Base-by-base conservation (phyloP, 53 echinoderm and acorn worm genomes). In the Temnopleurus reevesii region DNA sequence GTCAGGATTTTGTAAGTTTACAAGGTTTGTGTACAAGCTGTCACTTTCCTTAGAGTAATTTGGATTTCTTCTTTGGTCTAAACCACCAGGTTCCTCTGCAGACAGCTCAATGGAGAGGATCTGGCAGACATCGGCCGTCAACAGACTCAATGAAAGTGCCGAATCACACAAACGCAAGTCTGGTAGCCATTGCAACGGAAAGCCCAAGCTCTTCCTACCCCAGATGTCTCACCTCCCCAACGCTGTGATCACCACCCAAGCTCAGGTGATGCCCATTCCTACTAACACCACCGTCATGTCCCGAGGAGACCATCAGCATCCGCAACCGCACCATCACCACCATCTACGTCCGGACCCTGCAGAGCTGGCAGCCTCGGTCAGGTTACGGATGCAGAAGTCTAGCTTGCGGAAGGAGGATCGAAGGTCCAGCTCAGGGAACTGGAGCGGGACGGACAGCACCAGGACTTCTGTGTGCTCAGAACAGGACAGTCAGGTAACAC, bases 371-470 rank as follows among this genome's bases (percentile, higher is more conserved):
- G 65, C 88, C 9, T 87, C 90, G 45, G 94, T 94, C 27, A 91
- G 51, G 53, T 71, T 94, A 88, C 86, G 94, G 41, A 93, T 90
- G 59, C 66, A 89, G 29, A 96, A 92, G 65, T 90, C 94, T 44
- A 71, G 89, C 55, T 51, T 46, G 12, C 91, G 80, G 12, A 95
- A 96, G 41, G 99, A 99, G 53, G 99, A 99, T 26, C 90, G 99
- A 18, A 92, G 93, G 76, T 99, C 99, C 4, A 99, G 99, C 77
- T 99, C 99, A 44, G 99, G 99, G 33, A 99, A 99, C 89, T 99
- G 99, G 99, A 95, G 95, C 46, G 95, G 93, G 15, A 97, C 97
- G 4, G 99, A 99, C 90, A 99, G 99, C 81, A 96, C 94, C 17
- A 93, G 99, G 81, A 99, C 96, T 31, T 99, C 99, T 12, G 86